These are phyloP conservation scores for Platyscapa corneri DNA, from an alignment of 1,140 invertebrate genomes.

Conservation along the genomic window DNA sequence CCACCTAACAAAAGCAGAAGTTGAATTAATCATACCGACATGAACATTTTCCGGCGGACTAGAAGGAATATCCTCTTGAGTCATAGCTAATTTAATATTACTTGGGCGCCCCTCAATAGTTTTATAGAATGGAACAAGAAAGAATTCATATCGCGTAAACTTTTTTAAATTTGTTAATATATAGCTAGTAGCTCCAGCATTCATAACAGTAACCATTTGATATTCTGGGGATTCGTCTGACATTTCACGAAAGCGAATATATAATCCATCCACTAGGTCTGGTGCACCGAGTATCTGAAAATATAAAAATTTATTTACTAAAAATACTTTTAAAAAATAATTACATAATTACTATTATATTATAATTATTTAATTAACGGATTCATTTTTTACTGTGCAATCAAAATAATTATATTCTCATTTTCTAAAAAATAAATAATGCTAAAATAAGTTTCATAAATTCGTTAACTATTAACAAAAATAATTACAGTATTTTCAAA, in stretches of 20 bases:
- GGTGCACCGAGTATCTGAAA: slow-evolving; percentile 74
- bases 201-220: slow-evolving; percentile 82
- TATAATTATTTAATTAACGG: too few relatives aligned
- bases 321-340: background rate
- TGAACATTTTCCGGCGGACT: slow-evolving; percentile 88
- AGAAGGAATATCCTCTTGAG: slow-evolving; percentile 82
- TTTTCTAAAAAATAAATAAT: too few relatives aligned
- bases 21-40: slow-evolving; percentile 88
- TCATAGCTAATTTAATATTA: slow-evolving; percentile 82
- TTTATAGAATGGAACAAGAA: slow-evolving; percentile 90
- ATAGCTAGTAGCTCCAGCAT: slow-evolving; percentile 79
- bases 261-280: slow-evolving; percentile 88
- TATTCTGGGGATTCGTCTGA: slow-evolving; percentile 79
- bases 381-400: too few relatives aligned
- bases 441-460: too few relatives aligned
- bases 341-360: background rate
- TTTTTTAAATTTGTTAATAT: slow-evolving; percentile 85
- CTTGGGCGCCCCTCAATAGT: slow-evolving; percentile 88
- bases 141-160: slow-evolving; percentile 91
- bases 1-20: slow-evolving; percentile 87
- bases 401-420: too few relatives aligned
- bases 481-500: too few relatives aligned
- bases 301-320: background rate
- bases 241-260: slow-evolving; percentile 91
- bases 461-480: too few relatives aligned